Evolutionary conservation across 1,140 invertebrate genomes (phyloP).

Genomic region (Atta colombica): DNA sequence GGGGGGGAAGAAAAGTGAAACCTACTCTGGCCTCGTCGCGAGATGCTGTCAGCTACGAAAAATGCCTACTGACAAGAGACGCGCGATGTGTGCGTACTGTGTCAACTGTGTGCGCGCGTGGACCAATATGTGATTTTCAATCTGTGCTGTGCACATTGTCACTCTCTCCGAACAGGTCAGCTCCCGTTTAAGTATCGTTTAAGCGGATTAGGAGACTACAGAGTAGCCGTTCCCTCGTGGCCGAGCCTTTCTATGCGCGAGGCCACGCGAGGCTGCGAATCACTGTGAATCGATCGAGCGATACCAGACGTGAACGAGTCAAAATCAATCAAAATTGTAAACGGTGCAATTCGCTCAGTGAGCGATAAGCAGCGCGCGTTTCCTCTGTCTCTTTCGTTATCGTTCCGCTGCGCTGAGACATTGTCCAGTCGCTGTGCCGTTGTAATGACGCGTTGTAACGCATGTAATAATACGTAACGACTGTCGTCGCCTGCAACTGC

Average conservation of each 20-base stretch:
- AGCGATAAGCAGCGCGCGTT: constrained; percentile 12
- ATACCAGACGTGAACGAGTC: constrained; percentile 19
- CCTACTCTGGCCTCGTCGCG: constrained; percentile 12
- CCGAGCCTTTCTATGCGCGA: background rate
- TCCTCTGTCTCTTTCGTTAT: background rate
- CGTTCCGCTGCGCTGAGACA: background rate
- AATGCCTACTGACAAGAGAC: constrained; percentile 78
- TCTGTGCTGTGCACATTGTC: background rate
- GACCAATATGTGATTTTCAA: constrained; percentile 57
- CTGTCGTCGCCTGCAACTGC: too few relatives aligned
- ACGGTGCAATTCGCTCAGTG: background rate
- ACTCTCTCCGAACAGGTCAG: background rate
- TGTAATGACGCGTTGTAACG: background rate
- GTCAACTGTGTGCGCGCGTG: constrained; percentile 37
- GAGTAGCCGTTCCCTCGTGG: background rate
- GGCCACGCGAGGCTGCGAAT: too few relatives aligned
- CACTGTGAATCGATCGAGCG: constrained; percentile 40
- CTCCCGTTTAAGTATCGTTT: background rate
- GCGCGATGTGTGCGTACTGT: constrained; percentile 62
- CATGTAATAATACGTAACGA: background rate
- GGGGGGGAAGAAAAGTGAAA: constrained; percentile 25
- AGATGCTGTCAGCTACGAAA: constrained; percentile 70
- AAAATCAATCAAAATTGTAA: constrained; percentile 3
- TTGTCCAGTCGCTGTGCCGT: too few relatives aligned
- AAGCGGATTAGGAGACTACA: background rate